Evolutionary conservation across 2,888 invertebrate species (phyloP).

Genomic region (Willowsia nigromaculata): DNA sequence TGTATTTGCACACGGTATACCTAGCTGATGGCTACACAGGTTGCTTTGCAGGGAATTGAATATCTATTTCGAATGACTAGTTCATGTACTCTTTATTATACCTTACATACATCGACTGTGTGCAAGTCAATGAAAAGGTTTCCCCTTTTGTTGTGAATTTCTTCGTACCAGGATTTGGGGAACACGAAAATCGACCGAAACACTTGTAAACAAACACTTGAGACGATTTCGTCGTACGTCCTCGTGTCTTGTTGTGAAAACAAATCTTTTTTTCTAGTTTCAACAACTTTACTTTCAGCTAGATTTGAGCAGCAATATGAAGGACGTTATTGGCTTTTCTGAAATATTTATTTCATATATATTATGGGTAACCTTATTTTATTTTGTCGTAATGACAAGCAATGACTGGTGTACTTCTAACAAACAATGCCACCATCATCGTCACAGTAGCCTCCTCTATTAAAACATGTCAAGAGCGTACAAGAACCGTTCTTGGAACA

Average conservation of each 20-base stretch:
- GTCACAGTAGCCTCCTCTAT: background rate
- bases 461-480: background rate
- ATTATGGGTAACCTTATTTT: background rate
- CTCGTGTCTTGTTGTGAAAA: slow-evolving; percentile 21
- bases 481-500: background rate
- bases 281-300: slow-evolving; percentile 52
- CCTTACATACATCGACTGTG: background rate
- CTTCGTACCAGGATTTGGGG: slow-evolving; percentile 76
- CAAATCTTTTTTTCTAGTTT: slow-evolving; percentile 39
- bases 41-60: too few species aligned
- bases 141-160: slow-evolving; percentile 37
- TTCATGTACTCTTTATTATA: too few species aligned
- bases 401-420: background rate
- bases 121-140: background rate
- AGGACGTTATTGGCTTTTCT: background rate
- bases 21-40: too few species aligned
- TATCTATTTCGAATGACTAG: too few species aligned
- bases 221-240: slow-evolving; percentile 1
- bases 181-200: slow-evolving; percentile 78
- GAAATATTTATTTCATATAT: background rate
- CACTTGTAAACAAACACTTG: slow-evolving; percentile 77
- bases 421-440: background rate
- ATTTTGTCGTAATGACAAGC: background rate
- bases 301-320: background rate
- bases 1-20: too few species aligned